A percentile compares a stretch with the other conserved stretches of the same genome.
Conservation (phyloP, 2,113 vertebrate genomes). For the Caretta caretta region DNA sequence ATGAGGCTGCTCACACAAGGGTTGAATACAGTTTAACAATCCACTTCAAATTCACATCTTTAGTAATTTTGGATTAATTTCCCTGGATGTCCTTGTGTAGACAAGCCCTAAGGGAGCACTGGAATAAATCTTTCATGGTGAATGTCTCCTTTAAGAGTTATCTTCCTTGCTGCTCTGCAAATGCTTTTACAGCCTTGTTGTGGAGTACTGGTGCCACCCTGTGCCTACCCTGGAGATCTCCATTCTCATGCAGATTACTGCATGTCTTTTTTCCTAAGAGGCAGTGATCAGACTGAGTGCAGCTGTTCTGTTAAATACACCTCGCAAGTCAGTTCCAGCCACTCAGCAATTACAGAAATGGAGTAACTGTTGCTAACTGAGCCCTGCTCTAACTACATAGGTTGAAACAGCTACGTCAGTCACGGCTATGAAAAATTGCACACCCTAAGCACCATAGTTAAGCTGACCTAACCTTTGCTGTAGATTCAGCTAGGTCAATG, state of each 20-base stretch:
- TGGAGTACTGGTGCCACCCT: slow-evolving; percentile 21
- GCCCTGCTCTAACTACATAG: neutral
- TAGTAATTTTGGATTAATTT: no score
- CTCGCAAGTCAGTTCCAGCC: neutral
- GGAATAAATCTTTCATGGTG: fast-evolving
- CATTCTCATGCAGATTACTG: fast-evolving
- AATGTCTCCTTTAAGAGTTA: fast-evolving
- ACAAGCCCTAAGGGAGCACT: neutral
- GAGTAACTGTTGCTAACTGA: neutral
- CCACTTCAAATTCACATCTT: no score
- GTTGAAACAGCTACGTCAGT: no score
- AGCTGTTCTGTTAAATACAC: neutral
- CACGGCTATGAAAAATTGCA: no score
- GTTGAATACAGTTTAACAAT: no score
- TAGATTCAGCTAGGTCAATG: no score
- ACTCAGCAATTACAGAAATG: neutral
- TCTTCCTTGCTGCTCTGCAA: neutral
- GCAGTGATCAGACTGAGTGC: fast-evolving
- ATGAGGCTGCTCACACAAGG: no score
- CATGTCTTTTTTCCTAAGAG: neutral
- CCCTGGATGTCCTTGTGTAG: no score
- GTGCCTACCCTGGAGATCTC: neutral
- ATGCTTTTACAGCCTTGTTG: neutral
- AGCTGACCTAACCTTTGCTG: no score
- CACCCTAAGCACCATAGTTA: no score